These are phyloP conservation scores for Sycobia sp. DNA, from an alignment of 1,140 invertebrate species.

Conservation along the genomic window DNA sequence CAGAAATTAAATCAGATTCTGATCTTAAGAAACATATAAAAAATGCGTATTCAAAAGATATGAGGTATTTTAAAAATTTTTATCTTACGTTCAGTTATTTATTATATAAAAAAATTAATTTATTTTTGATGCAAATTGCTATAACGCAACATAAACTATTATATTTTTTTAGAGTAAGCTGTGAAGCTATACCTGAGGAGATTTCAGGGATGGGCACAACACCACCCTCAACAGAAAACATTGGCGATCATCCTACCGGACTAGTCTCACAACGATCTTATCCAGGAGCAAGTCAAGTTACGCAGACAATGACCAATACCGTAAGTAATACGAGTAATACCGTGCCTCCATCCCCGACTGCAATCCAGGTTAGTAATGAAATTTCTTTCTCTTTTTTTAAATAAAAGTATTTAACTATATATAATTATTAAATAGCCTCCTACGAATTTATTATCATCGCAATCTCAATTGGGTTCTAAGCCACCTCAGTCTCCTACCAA, in stretches of 20 bases:
- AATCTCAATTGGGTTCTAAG: slow-evolving; percentile 51
- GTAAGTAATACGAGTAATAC: slow-evolving; percentile 45
- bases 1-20: slow-evolving; percentile 54
- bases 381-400: slow-evolving; percentile 2
- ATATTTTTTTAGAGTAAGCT: slow-evolving; percentile 69
- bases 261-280: slow-evolving; percentile 53
- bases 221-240: slow-evolving; percentile 59
- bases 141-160: not conserved
- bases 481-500: slow-evolving; percentile 64
- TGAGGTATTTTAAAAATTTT: slow-evolving; percentile 56
- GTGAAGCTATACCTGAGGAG: slow-evolving; percentile 89
- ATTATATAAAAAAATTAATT: slow-evolving; percentile 14
- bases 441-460: slow-evolving; percentile 49
- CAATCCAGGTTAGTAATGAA: slow-evolving; percentile 43
- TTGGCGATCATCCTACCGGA: slow-evolving; percentile 46
- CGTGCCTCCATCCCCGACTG: slow-evolving; percentile 55
- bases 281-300: slow-evolving; percentile 47
- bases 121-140: not conserved
- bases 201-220: slow-evolving; percentile 70
- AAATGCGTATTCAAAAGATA: slow-evolving; percentile 71
- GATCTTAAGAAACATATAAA: slow-evolving; percentile 68
- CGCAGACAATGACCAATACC: slow-evolving; percentile 43
- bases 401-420: not conserved
- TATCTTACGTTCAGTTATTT: not conserved
- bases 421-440: slow-evolving; percentile 42